Evolutionary conservation across 2,888 invertebrate genomes (phyloP).

Genomic region (Gonocerus acuteangulatus): DNA sequence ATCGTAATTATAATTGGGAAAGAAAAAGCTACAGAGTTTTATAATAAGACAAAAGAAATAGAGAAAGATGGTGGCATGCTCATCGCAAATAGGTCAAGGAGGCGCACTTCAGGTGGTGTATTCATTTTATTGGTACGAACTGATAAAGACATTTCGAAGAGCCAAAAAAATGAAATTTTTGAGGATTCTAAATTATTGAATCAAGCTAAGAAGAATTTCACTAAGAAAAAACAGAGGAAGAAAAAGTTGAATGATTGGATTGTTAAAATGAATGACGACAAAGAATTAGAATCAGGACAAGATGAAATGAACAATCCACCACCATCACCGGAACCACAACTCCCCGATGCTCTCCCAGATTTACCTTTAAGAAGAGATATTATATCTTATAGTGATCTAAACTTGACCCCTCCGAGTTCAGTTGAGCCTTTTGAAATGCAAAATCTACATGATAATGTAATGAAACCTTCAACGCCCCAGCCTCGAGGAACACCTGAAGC

Average conservation of each 20-base stretch:
- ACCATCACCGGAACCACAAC: slow-evolving; percentile 30
- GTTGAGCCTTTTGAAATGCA: too few species aligned
- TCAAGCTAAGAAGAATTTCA: not conserved
- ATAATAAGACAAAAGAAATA: slow-evolving; percentile 28
- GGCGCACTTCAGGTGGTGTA: slow-evolving; percentile 31
- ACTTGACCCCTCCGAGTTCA: not conserved
- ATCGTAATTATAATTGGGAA: slow-evolving; percentile 32
- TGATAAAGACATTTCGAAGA: not conserved
- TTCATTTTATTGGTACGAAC: slow-evolving; percentile 29
- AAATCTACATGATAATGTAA: too few species aligned
- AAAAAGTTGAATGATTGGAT: not conserved
- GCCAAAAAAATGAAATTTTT: slow-evolving; percentile 28
- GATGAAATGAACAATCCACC: slow-evolving; percentile 30
- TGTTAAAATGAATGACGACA: slow-evolving; percentile 16
- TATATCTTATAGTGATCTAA: slow-evolving; percentile 15
- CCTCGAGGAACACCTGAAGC: too few species aligned
- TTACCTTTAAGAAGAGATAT: slow-evolving; percentile 25
- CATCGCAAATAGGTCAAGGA: slow-evolving; percentile 28
- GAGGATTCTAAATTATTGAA: slow-evolving; percentile 14
- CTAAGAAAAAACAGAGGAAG: not conserved
- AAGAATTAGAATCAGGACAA: slow-evolving; percentile 8
- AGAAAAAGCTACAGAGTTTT: slow-evolving; percentile 27
- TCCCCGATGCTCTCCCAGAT: slow-evolving; percentile 15
- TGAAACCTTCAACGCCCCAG: too few species aligned
- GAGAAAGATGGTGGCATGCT: slow-evolving; percentile 31